Base-by-base conservation (phyloP, 2,797 vertebrate genomes). In the Pempheris klunzingeri region DNA sequence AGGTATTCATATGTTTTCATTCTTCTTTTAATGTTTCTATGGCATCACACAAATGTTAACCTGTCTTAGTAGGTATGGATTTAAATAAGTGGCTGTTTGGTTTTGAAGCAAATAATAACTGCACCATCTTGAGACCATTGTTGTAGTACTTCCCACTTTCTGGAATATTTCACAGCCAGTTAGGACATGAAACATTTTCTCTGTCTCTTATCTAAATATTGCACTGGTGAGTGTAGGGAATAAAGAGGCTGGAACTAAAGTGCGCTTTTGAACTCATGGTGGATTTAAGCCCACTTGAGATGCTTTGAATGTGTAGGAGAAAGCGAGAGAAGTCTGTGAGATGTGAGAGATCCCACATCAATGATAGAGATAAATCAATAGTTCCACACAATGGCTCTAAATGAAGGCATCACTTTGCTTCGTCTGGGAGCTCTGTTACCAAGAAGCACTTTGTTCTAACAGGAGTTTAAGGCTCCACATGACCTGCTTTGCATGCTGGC, bases 331-430 rank as follows among this genome's bases (percentile, higher is more conserved):
- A 69, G 71, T 71, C 70, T 75, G 73, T 47, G 73, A 82, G 83
- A 88, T 85, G 76, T 63, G 68, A 87, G 53, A 83, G 82, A 90
- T 82, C 75, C 81, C 43, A 82, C 77, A 88, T 87, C 89, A 86
- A 78, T 77, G 69, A 70, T 69, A 24, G 71, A 74, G 77, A 87
- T 86, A 80, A 88, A 93, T 92, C 90, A 90, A 93, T 91, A 89
- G 62, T 82, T 81, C 68, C 75, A 77, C 81, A 84, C 78, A 88
- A 79, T 70, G 66, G 80, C 77, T 80, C 67, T 66, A 77, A 87
- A 83, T 86, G 58, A 85, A 90, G 66, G 83, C 73, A 67, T 50
- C 26, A 17, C 63, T 77, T 81, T 39, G 71, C 74, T 87, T 83
- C 86, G 79, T 89, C 84, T 87, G 83, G 41, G 54, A 69, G 71